phyloP scores from a whole-genome alignment of 2,113 vertebrate genomes.

The Cinclus cinclus region DNA sequence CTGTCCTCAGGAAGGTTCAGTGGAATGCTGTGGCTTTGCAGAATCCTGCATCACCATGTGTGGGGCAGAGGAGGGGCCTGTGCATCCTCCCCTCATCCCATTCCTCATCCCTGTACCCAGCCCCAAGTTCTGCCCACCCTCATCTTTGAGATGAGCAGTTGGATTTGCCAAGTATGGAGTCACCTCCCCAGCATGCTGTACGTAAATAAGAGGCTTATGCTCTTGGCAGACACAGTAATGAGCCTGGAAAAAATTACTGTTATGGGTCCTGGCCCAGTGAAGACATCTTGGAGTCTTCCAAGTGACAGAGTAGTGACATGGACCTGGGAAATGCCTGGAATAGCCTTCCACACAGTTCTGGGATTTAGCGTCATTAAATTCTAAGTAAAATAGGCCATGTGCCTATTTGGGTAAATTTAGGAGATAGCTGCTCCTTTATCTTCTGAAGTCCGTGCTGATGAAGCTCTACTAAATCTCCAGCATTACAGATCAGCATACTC shows the following conservation, averaged over 20 bases:
- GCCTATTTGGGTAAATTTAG: not conserved
- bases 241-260: conserved; percentile 32
- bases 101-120: not conserved
- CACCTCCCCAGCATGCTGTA: not conserved
- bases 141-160: not conserved
- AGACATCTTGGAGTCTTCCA: conserved; percentile 5
- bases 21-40: not conserved
- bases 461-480: not conserved
- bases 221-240: not conserved
- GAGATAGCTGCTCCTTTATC: not conserved
- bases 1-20: not conserved
- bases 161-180: not conserved
- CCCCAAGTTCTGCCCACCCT: not conserved
- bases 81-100: not conserved
- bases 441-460: not conserved
- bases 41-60: fast-evolving
- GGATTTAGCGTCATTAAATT: not conserved
- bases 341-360: not conserved
- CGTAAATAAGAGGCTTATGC: not conserved
- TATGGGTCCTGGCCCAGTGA: not conserved
- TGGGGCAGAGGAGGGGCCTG: not conserved
- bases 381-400: not conserved
- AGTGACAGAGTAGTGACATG: not conserved
- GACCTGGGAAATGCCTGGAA: not conserved
- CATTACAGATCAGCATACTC: not conserved